Percentiles rank a stretch among this genome's conserved stretches.
phyloP scores from a whole-genome alignment of 2,113 vertebrate genomes.

The Chaetura pelagica region DNA sequence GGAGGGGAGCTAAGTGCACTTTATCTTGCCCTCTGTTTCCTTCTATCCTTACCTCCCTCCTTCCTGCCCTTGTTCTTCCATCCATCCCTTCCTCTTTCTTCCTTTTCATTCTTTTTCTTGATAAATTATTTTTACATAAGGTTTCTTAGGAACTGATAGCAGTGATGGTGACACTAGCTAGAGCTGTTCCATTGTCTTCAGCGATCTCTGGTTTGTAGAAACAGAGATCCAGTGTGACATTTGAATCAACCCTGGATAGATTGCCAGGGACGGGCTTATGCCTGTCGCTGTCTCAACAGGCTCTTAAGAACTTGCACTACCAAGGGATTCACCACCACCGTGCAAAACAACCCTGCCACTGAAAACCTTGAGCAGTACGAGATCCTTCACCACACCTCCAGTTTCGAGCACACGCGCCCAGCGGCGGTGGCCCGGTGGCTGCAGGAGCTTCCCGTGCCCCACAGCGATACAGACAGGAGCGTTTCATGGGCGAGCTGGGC shows the following conservation, averaged over 20 bases:
- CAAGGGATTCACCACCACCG: background rate
- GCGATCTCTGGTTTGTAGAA: background rate
- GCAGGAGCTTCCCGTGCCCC: background rate
- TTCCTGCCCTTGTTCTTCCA: background rate
- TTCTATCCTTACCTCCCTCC: background rate
- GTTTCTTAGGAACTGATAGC: background rate
- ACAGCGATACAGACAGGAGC: rapidly evolving
- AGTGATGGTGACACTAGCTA: background rate
- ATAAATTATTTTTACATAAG: background rate
- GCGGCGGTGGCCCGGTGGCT: rapidly evolving
- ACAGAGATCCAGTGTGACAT: background rate
- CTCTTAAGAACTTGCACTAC: background rate
- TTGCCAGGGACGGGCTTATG: background rate
- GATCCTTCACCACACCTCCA: background rate
- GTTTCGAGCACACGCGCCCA: background rate
- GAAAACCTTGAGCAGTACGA: background rate
- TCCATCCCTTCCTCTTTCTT: background rate
- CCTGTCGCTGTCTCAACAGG: background rate
- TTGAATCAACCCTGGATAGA: background rate
- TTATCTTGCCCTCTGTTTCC: background rate
- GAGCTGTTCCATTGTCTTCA: background rate
- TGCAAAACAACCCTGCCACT: background rate
- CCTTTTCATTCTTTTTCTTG: background rate
- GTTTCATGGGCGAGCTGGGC: background rate
- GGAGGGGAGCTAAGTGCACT: background rate